Evolutionary conservation across 2,113 vertebrate genomes (phyloP), one percentile per base, ranked within the genome.

Genomic region (Prionailurus bengalensis): DNA sequence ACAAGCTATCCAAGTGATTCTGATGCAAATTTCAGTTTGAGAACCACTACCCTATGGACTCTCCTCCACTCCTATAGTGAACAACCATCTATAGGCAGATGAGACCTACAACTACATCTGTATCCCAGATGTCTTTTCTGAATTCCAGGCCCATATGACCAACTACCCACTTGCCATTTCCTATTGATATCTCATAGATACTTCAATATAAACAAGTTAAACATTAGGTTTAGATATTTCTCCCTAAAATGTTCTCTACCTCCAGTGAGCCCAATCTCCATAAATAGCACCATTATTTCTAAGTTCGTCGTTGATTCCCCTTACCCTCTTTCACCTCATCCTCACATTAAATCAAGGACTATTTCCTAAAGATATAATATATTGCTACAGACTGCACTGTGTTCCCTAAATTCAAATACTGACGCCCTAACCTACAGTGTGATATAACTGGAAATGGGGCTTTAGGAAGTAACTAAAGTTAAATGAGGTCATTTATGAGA

Each of bases 131-230:
- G 29, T 91, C 55, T 92, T 70, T 94, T 76, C 58, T 76, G 31
- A 93, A 95, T 73, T 94, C 15, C 53, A 94, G 80, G 39, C 5
- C 58, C n/a, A 85, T 61, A 78, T 15, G 93, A 84, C n/a, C 71
- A 89, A 95, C 42, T 61, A 89, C 10, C 39, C 29, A 73, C 39
- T 94, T 73, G 27, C 33, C 63, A 94, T 71, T 97, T 94, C 27
- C 29, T 83, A 82, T 85, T 42, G 85, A 33, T 91, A 79, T 71
- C 7, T 95, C 91, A 85, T 0, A 93, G 71, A 76, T 55, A 85
- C 16, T 86, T 97, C 16, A 91, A 95, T 95, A 92, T 55, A 80
- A 95, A 84, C 15, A 93, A 19, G 3, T 88, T 90, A 84, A 97
- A 83, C 53, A 36, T 89, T 45, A 53, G 23, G 39, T 90, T 97